Percentiles rank a stretch among this genome's conserved stretches.
phyloP scores from a whole-genome alignment of 2,113 vertebrate species.

The Proterorhinus semilunaris region DNA sequence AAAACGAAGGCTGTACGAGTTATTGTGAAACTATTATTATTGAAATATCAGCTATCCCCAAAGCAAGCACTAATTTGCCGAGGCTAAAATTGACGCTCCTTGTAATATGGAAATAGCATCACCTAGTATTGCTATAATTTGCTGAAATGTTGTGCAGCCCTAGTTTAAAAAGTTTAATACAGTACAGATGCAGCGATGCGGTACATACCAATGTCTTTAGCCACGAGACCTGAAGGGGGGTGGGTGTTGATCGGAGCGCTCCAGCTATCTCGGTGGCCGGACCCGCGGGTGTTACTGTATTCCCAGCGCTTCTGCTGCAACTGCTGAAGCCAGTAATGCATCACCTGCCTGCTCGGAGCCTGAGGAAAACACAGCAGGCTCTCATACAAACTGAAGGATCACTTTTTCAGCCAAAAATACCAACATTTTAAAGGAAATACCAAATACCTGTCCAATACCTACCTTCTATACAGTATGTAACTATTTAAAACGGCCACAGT shows the following conservation, averaged over 20 bases:
- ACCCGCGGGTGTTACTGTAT: slow-evolving; percentile 82
- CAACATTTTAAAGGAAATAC: too few relatives aligned
- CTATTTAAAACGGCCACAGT: neutral
- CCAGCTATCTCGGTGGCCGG: slow-evolving; percentile 79
- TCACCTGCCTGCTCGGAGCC: slow-evolving; percentile 88
- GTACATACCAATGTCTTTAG: slow-evolving; percentile 84
- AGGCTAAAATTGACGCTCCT: too few relatives aligned
- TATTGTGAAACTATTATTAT: too few relatives aligned
- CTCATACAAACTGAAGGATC: neutral
- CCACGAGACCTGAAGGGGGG: slow-evolving; percentile 86
- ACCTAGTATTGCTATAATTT: too few relatives aligned
- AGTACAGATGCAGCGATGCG: neutral
- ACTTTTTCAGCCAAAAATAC: neutral
- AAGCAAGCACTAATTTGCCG: too few relatives aligned
- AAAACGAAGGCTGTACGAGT: too few relatives aligned
- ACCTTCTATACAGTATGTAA: neutral
- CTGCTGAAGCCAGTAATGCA: slow-evolving; percentile 95
- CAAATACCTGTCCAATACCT: too few relatives aligned
- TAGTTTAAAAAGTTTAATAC: too few relatives aligned
- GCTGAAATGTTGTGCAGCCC: too few relatives aligned
- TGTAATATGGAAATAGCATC: too few relatives aligned
- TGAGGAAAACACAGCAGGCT: slow-evolving; percentile 37
- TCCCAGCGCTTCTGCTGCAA: slow-evolving; percentile 98
- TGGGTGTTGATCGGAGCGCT: slow-evolving; percentile 72
- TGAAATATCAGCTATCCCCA: too few relatives aligned